Evolutionary conservation across 2,888 invertebrate species (phyloP).

Genomic region (Brachyptera putata): DNA sequence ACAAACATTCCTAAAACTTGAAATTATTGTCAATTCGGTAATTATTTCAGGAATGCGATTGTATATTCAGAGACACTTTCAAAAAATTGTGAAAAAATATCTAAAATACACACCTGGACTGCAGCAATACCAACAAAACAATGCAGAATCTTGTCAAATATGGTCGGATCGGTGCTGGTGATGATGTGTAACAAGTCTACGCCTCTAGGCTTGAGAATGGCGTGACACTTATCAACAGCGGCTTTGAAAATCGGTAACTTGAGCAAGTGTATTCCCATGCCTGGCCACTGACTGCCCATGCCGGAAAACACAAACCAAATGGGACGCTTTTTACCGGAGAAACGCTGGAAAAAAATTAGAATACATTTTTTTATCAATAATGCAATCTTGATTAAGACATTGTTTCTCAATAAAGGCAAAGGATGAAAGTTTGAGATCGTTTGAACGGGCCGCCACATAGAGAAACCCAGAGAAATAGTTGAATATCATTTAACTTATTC

Average conservation of each 20-base stretch:
- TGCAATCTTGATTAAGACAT: too few species aligned
- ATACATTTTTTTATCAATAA: not conserved
- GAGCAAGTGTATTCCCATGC: constrained; percentile 64
- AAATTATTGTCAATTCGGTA: too few species aligned
- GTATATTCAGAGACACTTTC: too few species aligned
- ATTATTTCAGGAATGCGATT: too few species aligned
- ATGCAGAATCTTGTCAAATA: constrained; percentile 61
- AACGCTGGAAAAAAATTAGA: constrained; percentile 22
- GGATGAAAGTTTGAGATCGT: too few species aligned
- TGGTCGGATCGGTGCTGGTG: constrained; percentile 54
- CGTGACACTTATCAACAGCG: constrained; percentile 56
- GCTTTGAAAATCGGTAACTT: constrained; percentile 60
- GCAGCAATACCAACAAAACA: constrained; percentile 72
- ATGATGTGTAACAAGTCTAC: constrained; percentile 60
- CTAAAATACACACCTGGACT: constrained; percentile 42
- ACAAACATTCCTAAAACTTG: too few species aligned
- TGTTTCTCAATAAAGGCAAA: too few species aligned
- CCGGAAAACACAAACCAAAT: constrained; percentile 68
- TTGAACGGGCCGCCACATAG: too few species aligned
- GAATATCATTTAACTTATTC: too few species aligned
- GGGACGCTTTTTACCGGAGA: constrained; percentile 42
- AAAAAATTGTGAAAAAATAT: too few species aligned
- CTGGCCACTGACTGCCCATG: constrained; percentile 71
- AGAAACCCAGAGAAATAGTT: too few species aligned
- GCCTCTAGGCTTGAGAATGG: constrained; percentile 55